Evolutionary conservation across 2,797 vertebrate genomes (phyloP).

Genomic region (Lemur catta): DNA sequence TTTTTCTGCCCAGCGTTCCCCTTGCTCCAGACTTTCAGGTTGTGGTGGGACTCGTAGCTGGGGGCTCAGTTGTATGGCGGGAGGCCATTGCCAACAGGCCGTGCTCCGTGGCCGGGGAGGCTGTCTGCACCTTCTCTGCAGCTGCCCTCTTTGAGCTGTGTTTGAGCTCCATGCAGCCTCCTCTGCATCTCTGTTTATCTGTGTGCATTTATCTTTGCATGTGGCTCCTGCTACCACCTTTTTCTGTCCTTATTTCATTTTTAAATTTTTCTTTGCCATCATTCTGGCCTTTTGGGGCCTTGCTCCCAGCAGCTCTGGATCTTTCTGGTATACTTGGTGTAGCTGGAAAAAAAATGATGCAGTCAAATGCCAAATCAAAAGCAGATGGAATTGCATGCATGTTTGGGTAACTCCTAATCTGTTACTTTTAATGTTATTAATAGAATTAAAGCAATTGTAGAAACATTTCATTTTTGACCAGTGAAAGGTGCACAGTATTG

Average conservation of each 20-base stretch:
- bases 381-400: conserved; percentile 52
- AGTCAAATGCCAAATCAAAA: conserved; percentile 63
- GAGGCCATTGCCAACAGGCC: background rate
- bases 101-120: background rate
- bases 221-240: conserved; percentile 41
- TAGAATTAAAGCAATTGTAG: conserved; percentile 11
- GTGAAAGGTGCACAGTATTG: conserved; percentile 73
- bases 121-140: background rate
- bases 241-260: conserved; percentile 51
- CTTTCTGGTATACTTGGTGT: conserved; percentile 6
- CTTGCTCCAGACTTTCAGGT: background rate
- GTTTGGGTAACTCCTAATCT: conserved; percentile 56
- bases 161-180: background rate
- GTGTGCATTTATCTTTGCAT: conserved; percentile 51
- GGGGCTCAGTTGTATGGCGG: background rate
- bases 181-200: background rate
- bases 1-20: background rate
- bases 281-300: background rate
- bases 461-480: background rate
- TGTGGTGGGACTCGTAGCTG: background rate
- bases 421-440: background rate
- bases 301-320: conserved; percentile 10
- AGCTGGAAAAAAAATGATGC: conserved; percentile 72
- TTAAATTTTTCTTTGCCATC: background rate
- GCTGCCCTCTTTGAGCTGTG: background rate